Conservation (phyloP, 2,888 invertebrate genomes). For the Catocala nupta region DNA sequence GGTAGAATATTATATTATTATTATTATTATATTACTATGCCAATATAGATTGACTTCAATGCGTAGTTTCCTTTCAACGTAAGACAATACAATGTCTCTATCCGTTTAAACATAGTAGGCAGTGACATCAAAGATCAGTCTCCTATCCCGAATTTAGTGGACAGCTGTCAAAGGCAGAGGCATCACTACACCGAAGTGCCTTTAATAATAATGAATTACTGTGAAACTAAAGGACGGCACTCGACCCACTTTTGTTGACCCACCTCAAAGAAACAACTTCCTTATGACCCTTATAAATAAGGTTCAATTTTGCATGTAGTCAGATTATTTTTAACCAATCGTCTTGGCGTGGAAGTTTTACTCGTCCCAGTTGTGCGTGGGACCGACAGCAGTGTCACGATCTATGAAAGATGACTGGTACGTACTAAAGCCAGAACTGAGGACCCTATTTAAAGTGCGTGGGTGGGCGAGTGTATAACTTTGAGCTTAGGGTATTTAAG, state of each 20-base stretch:
- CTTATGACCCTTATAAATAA: background rate
- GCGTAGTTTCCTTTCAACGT: no score
- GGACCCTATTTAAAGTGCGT: background rate
- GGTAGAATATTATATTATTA: no score
- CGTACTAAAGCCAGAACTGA: constrained; percentile 24
- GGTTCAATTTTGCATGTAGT: constrained; percentile 15
- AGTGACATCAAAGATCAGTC: constrained; percentile 15
- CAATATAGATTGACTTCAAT: no score
- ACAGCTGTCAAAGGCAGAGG: constrained; percentile 40
- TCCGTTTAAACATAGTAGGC: background rate
- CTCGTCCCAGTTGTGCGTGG: constrained; percentile 47
- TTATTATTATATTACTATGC: no score
- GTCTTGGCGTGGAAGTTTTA: constrained; percentile 46
- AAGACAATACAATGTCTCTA: no score
- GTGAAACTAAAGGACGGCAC: constrained; percentile 34
- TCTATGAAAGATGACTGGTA: constrained; percentile 51
- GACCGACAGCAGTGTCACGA: constrained; percentile 44
- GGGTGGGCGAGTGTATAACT: no score
- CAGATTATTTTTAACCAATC: constrained; percentile 47
- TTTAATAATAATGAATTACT: constrained; percentile 51
- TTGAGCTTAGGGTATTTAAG: no score
- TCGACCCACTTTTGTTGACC: constrained; percentile 34
- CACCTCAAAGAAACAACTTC: constrained; percentile 7
- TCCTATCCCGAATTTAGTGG: constrained; percentile 15
- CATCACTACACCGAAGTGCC: constrained; percentile 35